phyloP scores from a whole-genome alignment of 2,888 invertebrate genomes.

The Hyppa rectilinea region DNA sequence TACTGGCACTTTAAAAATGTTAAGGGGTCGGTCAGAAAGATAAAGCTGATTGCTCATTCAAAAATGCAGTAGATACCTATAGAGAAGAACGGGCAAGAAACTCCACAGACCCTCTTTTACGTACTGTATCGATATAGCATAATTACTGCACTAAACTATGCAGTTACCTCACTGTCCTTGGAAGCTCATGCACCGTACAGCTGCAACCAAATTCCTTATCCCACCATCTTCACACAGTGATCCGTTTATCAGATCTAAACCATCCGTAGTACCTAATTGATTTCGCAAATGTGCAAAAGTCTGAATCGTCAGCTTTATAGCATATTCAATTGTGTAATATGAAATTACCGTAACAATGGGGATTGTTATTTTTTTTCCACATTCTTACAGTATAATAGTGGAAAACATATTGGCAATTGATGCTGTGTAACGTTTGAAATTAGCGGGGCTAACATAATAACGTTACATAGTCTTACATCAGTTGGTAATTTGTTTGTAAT shows the following conservation, averaged over 20 bases:
- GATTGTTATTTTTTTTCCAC: slow-evolving; percentile 58
- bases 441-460: slow-evolving; percentile 44
- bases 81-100: too few relatives aligned
- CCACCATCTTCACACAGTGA: slow-evolving; percentile 37
- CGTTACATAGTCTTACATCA: slow-evolving; percentile 44
- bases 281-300: slow-evolving; percentile 37
- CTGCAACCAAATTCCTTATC: slow-evolving; percentile 54
- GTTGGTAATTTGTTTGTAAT: slow-evolving; percentile 39
- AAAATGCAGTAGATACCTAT: too few relatives aligned
- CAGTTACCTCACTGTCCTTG: slow-evolving; percentile 62
- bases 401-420: slow-evolving; percentile 53
- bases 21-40: too few relatives aligned
- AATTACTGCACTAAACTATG: slow-evolving; percentile 36
- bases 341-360: slow-evolving; percentile 53
- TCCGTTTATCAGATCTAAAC: slow-evolving; percentile 53
- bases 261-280: slow-evolving; percentile 39
- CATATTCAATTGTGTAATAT: slow-evolving; percentile 52
- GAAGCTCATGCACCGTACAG: slow-evolving; percentile 39
- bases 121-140: background rate
- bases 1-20: too few relatives aligned
- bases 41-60: too few relatives aligned
- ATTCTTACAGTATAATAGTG: slow-evolving; percentile 41
- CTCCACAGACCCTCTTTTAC: too few relatives aligned
- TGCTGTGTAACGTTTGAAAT: slow-evolving; percentile 46
- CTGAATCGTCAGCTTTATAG: slow-evolving; percentile 16